A percentile compares a stretch with the other conserved stretches of the same genome.
Evolutionary conservation across 2,888 invertebrate genomes (phyloP).

Genomic region (Ramazzottius varieornatus): DNA sequence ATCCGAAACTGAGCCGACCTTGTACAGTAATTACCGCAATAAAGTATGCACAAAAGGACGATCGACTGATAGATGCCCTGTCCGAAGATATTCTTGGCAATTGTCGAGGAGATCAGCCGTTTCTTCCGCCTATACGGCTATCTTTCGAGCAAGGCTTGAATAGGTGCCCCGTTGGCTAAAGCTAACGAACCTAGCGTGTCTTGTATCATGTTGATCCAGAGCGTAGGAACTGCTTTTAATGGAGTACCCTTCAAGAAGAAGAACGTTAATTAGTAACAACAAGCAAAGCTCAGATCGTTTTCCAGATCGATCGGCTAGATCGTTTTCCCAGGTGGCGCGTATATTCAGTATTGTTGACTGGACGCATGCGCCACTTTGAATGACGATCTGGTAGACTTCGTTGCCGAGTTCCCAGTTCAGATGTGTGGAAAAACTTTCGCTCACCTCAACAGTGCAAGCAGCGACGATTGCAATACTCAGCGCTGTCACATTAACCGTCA

Average conservation of each 20-base stretch:
- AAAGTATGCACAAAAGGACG: slow-evolving; percentile 74
- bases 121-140: slow-evolving; percentile 95
- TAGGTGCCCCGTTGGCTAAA: slow-evolving; percentile 83
- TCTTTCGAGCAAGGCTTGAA: slow-evolving; percentile 61
- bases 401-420: no score
- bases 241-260: background rate
- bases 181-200: slow-evolving; percentile 91
- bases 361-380: no score
- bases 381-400: no score
- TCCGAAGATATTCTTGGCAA: slow-evolving; percentile 97
- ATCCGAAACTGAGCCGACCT: no score
- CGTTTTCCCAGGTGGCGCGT: no score
- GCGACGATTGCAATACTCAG: slow-evolving; percentile 96
- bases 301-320: no score
- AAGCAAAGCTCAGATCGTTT: no score
- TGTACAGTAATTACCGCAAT: slow-evolving; percentile 72
- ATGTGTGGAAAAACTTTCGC: no score
- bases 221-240: slow-evolving; percentile 79
- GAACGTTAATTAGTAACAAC: no score
- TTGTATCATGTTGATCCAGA: slow-evolving; percentile 98
- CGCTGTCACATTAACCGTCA: slow-evolving; percentile 94
- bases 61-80: slow-evolving; percentile 84
- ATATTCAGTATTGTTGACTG: no score
- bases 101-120: slow-evolving; percentile 81
- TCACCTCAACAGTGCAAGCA: slow-evolving; percentile 55